phyloP scores from a whole-genome alignment of 2,797 vertebrate species.

The Lophotriccus pileatus region DNA sequence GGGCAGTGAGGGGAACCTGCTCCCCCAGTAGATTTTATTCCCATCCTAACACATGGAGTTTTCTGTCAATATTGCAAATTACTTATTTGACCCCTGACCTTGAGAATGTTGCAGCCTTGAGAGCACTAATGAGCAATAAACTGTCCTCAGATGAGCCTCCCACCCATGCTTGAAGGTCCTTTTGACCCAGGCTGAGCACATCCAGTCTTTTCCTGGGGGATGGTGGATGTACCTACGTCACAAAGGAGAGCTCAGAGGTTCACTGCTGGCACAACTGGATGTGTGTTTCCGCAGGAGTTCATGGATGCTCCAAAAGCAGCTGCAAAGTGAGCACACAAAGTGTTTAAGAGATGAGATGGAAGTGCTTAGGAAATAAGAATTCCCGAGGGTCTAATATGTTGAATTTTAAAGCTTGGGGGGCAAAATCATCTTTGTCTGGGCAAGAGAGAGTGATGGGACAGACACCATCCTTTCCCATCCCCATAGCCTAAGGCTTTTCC shows the following conservation, averaged over 20 bases:
- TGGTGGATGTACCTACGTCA: rapidly evolving
- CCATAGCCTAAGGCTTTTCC: background rate
- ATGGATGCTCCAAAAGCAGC: background rate
- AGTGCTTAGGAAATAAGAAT: background rate
- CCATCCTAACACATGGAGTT: rapidly evolving
- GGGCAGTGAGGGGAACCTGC: background rate
- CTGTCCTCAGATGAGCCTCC: background rate
- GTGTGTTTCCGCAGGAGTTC: background rate
- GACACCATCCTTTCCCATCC: background rate
- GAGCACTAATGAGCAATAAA: background rate
- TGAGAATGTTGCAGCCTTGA: background rate
- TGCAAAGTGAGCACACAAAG: background rate
- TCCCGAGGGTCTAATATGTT: background rate
- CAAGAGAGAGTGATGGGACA: background rate
- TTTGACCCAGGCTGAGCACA: background rate
- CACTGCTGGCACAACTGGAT: background rate
- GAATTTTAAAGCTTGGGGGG: background rate
- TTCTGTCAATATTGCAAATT: background rate
- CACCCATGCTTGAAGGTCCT: background rate
- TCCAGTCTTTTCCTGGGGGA: background rate
- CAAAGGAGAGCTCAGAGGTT: background rate
- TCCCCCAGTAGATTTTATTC: background rate
- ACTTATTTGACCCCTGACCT: background rate
- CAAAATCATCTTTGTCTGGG: background rate
- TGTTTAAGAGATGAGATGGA: background rate